A percentile compares a stretch with the other conserved stretches of the same genome.
Evolutionary conservation across 2,797 vertebrate species (phyloP).

Genomic region (Oceanodroma leucorhoa): DNA sequence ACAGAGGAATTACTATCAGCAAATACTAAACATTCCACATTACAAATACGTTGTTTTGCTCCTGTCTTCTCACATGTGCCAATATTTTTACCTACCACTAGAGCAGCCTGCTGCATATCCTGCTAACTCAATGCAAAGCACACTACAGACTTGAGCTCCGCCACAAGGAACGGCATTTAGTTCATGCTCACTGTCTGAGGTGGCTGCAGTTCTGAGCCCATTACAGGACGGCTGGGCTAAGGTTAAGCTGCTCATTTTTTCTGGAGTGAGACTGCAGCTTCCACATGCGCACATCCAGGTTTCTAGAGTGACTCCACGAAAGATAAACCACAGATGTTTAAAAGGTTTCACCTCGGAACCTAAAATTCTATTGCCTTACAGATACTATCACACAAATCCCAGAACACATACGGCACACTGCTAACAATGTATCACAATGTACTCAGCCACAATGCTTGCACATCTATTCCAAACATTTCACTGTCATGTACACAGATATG

Average conservation of each 20-base stretch:
- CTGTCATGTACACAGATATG: not conserved
- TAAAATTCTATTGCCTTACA: not conserved
- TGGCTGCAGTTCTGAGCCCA: not conserved
- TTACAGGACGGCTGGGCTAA: not conserved
- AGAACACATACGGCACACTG: not conserved
- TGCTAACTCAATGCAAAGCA: not conserved
- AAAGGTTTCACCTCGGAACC: not conserved
- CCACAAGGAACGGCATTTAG: not conserved
- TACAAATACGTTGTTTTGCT: not conserved
- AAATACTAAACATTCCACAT: not conserved
- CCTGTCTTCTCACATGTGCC: not conserved
- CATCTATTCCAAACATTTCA: not conserved
- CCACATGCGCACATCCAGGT: not conserved
- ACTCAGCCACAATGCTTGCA: not conserved
- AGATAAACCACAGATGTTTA: not conserved
- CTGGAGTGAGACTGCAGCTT: not conserved
- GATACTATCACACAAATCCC: not conserved
- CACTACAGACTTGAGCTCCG: not conserved
- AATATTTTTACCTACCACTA: not conserved
- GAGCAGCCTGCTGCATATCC: not conserved
- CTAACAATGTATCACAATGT: not conserved
- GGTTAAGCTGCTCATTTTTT: not conserved
- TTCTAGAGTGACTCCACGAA: not conserved
- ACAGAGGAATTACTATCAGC: not conserved
- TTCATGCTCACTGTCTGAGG: not conserved